Percentiles rank a stretch among this genome's conserved stretches.
These are phyloP conservation scores for Lophochroa leadbeateri DNA, from an alignment of 2,113 vertebrate genomes.

Conservation along the genomic window DNA sequence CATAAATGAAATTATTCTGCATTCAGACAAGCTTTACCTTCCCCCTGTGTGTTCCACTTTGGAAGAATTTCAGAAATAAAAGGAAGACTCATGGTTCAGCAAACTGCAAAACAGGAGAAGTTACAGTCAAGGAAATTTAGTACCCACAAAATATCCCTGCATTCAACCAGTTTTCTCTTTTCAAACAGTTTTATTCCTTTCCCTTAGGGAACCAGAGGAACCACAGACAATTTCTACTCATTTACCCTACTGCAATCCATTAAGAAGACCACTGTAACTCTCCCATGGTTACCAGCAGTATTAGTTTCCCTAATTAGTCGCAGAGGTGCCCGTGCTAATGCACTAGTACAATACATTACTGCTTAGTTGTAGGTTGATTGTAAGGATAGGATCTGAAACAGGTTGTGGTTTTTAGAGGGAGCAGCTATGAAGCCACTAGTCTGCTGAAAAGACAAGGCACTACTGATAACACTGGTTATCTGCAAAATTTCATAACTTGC, in stretches of 20 bases:
- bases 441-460: background rate
- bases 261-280: background rate
- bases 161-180: background rate
- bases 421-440: background rate
- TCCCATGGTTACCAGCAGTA: background rate
- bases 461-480: background rate
- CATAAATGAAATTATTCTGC: background rate
- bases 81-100: background rate
- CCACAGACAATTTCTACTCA: background rate
- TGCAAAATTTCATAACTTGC: background rate
- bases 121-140: background rate
- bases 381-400: background rate
- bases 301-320: background rate
- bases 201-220: background rate
- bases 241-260: background rate
- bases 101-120: background rate
- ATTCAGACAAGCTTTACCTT: background rate
- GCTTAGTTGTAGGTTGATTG: background rate
- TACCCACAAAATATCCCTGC: background rate
- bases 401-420: background rate
- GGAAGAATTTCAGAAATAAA: conserved; percentile 14
- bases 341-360: background rate
- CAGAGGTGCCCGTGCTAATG: background rate
- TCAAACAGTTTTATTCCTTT: background rate
- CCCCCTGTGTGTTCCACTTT: background rate